A percentile compares a stretch with the other conserved stretches of the same genome.
Conservation (phyloP, 2,888 invertebrate genomes). For the Leptinotarsa rubiginosa region DNA sequence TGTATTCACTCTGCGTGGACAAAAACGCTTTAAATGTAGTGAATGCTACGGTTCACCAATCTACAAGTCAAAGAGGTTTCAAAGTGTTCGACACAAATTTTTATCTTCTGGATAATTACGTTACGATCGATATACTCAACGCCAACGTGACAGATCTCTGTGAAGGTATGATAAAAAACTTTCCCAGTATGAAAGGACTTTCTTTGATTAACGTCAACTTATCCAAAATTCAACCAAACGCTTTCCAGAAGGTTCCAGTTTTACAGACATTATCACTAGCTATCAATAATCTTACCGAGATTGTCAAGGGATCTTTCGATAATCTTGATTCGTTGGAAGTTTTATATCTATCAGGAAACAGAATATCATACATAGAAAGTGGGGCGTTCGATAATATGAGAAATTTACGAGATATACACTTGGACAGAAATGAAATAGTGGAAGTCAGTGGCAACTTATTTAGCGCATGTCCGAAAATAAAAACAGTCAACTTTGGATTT, state of each 20-base stretch:
- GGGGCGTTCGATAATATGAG: slow-evolving; percentile 50
- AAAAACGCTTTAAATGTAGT: slow-evolving; percentile 50
- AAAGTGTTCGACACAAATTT: slow-evolving; percentile 36
- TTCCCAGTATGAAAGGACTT: slow-evolving; percentile 48
- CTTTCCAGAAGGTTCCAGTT: slow-evolving; percentile 53
- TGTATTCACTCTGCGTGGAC: slow-evolving; percentile 41
- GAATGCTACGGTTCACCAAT: slow-evolving; percentile 44
- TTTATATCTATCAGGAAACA: slow-evolving; percentile 54
- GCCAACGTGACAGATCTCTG: slow-evolving; percentile 55
- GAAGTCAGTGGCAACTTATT: slow-evolving; percentile 51
- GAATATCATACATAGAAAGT: slow-evolving; percentile 49
- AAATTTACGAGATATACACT: slow-evolving; percentile 49
- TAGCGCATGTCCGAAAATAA: slow-evolving; percentile 43
- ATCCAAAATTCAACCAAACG: slow-evolving; percentile 49
- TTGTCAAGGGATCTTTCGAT: slow-evolving; percentile 51
- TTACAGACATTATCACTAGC: slow-evolving; percentile 52
- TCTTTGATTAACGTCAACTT: slow-evolving; percentile 53
- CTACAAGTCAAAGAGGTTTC: slow-evolving; percentile 24
- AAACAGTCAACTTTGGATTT: slow-evolving; percentile 50
- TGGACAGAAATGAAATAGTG: slow-evolving; percentile 53
- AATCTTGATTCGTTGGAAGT: slow-evolving; percentile 46
- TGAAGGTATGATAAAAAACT: slow-evolving; percentile 55
- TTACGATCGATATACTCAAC: slow-evolving; percentile 49
- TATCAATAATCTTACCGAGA: slow-evolving; percentile 51
- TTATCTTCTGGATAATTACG: slow-evolving; percentile 46